Evolutionary conservation across 2,113 vertebrate species (phyloP).

Genomic region (Anarrhichthys ocellatus): DNA sequence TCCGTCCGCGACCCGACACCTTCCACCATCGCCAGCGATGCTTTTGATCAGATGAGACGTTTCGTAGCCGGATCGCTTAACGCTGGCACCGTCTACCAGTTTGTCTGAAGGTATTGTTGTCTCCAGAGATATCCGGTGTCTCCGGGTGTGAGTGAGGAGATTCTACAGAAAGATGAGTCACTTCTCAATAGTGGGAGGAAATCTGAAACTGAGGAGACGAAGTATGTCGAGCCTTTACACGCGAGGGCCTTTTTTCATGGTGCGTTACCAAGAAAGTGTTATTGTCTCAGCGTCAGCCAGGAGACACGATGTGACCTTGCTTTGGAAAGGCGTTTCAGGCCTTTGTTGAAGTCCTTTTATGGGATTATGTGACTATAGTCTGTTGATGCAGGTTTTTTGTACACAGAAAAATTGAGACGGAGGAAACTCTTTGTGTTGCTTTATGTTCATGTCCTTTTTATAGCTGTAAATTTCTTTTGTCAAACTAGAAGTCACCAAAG

Average conservation of each 20-base stretch:
- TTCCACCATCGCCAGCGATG: not conserved
- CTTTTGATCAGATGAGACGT: conserved; percentile 11
- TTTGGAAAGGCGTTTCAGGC: not conserved
- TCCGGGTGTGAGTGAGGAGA: not conserved
- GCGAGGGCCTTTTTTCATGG: not conserved
- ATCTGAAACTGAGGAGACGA: conserved; percentile 34
- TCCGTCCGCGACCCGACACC: not conserved
- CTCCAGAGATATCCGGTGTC: not conserved
- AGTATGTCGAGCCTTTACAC: conserved; percentile 6
- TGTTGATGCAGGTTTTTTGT: too few species aligned
- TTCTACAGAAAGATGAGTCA: conserved; percentile 45
- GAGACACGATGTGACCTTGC: not conserved
- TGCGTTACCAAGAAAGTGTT: not conserved
- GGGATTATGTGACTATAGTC: too few species aligned
- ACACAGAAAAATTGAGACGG: too few species aligned
- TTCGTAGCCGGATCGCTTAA: conserved; percentile 4
- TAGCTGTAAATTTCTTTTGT: too few species aligned
- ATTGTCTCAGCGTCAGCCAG: not conserved
- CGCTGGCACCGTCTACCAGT: not conserved
- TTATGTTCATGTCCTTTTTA: too few species aligned
- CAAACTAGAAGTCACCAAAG: too few species aligned
- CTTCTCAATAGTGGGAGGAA: conserved; percentile 36
- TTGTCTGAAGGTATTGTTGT: conserved; percentile 5
- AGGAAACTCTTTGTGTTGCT: too few species aligned
- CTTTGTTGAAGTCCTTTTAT: too few species aligned